These are phyloP conservation scores for Sula dactylatra DNA, from an alignment of 2,113 vertebrate species.

Conservation along the genomic window DNA sequence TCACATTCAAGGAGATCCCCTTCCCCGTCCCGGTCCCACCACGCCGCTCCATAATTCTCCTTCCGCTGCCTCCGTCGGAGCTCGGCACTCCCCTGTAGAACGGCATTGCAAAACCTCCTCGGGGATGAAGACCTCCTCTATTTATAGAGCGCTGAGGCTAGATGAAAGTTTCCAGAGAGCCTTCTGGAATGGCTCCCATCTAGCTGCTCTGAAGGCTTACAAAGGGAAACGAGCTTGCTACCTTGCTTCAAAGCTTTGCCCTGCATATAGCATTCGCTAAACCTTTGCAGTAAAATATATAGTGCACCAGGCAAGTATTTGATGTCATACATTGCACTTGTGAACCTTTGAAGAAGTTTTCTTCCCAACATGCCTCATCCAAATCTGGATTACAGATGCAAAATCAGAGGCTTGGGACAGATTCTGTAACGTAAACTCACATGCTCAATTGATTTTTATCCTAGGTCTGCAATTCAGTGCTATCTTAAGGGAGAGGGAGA, in stretches of 20 bases:
- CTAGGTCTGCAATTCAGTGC: neutral
- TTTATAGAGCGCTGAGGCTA: slow-evolving; percentile 15
- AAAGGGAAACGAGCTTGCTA: neutral
- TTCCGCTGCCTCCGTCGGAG: neutral
- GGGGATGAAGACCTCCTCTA: slow-evolving; percentile 51
- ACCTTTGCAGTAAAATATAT: neutral
- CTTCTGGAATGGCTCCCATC: slow-evolving; percentile 38
- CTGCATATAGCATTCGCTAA: neutral
- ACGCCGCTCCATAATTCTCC: neutral
- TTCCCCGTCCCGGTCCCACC: neutral
- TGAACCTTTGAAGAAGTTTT: neutral
- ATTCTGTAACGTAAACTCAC: neutral
- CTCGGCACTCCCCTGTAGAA: neutral
- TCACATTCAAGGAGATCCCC: neutral
- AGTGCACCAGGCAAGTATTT: neutral
- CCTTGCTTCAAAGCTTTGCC: neutral
- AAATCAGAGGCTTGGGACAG: neutral
- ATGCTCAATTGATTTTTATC: neutral
- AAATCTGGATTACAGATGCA: neutral
- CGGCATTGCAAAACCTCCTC: neutral
- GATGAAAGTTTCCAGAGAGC: slow-evolving; percentile 31
- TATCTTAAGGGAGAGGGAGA: neutral
- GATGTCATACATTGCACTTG: neutral
- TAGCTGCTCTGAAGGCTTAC: neutral
- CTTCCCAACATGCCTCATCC: neutral